phyloP scores from a whole-genome alignment of 2,113 vertebrate species.

The Poicephalus gulielmi region DNA sequence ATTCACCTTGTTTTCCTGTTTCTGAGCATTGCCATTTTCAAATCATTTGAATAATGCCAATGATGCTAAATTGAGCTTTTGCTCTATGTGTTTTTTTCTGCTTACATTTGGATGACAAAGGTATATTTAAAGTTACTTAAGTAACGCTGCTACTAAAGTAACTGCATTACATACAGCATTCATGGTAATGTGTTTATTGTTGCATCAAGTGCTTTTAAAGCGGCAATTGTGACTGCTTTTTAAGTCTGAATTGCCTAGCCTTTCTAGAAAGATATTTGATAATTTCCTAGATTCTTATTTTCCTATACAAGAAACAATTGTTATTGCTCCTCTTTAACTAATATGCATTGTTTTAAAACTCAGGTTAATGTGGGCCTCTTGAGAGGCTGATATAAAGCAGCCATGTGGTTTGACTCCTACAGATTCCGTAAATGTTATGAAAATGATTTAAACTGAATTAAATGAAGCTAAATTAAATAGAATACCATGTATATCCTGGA shows the following conservation, averaged over 20 bases:
- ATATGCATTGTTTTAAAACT: background rate
- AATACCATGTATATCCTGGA: background rate
- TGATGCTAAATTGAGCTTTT: background rate
- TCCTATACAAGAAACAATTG: background rate
- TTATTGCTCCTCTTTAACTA: conserved; percentile 4
- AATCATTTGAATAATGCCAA: background rate
- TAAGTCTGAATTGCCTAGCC: background rate
- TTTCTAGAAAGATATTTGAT: background rate
- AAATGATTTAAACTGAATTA: background rate
- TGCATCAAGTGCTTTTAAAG: conserved; percentile 37
- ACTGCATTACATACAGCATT: background rate
- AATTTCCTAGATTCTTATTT: background rate
- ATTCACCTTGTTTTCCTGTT: background rate
- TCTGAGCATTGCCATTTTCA: background rate
- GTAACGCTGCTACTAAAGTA: background rate
- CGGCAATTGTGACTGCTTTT: conserved; percentile 6
- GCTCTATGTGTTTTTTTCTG: background rate
- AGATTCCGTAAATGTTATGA: background rate
- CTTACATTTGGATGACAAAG: conserved; percentile 38
- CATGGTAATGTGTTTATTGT: conserved; percentile 22
- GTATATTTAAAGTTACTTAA: conserved; percentile 25
- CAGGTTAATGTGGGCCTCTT: background rate
- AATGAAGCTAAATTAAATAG: background rate
- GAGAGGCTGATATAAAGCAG: background rate
- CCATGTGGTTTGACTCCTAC: background rate